Percentiles rank a stretch among this genome's conserved stretches.
Evolutionary conservation across 2,888 invertebrate genomes (phyloP).

Genomic region (Glyphotaelius pellucidus): DNA sequence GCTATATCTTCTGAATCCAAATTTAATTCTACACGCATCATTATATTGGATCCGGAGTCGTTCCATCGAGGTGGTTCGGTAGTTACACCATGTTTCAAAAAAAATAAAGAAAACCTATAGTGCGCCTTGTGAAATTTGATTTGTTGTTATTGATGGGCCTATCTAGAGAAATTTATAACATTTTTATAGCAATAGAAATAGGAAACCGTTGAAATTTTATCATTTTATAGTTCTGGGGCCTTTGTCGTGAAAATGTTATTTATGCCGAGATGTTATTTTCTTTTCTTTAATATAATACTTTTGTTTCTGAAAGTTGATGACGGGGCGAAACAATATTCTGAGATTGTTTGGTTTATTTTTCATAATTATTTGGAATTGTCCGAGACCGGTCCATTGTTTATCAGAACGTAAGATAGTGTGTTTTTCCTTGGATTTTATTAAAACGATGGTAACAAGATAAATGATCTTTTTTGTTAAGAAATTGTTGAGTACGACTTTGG

Average conservation of each 20-base stretch:
- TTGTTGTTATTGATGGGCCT: too few species aligned
- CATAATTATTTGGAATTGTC: not conserved
- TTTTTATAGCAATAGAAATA: not conserved
- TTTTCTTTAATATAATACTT: not conserved
- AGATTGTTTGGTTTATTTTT: not conserved
- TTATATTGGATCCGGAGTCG: too few species aligned
- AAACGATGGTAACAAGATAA: not conserved
- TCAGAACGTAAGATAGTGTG: not conserved
- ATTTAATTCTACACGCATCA: too few species aligned
- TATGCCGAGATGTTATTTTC: not conserved
- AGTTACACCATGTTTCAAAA: too few species aligned
- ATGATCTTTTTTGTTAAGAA: not conserved
- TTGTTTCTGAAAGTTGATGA: not conserved
- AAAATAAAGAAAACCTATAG: too few species aligned
- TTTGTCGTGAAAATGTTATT: not conserved
- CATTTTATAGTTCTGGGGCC: not conserved
- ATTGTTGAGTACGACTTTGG: not conserved
- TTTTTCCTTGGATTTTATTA: not conserved
- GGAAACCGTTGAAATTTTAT: not conserved
- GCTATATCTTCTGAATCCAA: too few species aligned
- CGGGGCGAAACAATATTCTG: not conserved
- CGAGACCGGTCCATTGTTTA: not conserved
- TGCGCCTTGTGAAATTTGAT: too few species aligned
- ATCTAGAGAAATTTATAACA: not conserved
- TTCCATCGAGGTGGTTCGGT: too few species aligned